A percentile compares a stretch with the other conserved stretches of the same genome.
Conservation (phyloP, 1,140 invertebrate species). For the Dermatophagoides farinae region DNA sequence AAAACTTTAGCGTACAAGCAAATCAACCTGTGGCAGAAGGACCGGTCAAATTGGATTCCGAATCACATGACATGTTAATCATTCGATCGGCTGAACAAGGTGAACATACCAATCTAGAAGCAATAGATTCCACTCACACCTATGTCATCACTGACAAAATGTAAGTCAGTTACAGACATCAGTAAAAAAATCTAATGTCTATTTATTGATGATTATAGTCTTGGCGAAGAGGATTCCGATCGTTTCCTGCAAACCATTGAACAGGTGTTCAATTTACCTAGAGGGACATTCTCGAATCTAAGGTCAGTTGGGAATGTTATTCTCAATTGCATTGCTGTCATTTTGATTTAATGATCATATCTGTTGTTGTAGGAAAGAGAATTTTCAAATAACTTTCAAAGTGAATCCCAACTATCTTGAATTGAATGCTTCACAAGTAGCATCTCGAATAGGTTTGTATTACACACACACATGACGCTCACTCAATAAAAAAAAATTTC, state of each 20-base stretch:
- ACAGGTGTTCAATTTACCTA: conserved; percentile 37
- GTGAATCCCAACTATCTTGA: conserved; percentile 45
- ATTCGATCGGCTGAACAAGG: conserved; percentile 13
- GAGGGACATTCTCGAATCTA: conserved; percentile 31
- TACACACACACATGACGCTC: not conserved
- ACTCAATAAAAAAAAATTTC: not conserved
- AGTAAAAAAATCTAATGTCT: not conserved
- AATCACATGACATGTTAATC: conserved; percentile 13
- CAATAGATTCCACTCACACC: conserved; percentile 43
- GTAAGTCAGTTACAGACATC: conserved; percentile 28
- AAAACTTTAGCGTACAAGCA: not conserved
- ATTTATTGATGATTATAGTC: conserved; percentile 20
- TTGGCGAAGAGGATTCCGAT: conserved; percentile 35
- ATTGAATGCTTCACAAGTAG: conserved; percentile 47
- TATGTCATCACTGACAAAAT: conserved; percentile 43
- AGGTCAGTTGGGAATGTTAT: conserved; percentile 21
- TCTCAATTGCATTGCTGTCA: not conserved
- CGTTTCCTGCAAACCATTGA: conserved; percentile 35
- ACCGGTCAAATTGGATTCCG: conserved; percentile 3
- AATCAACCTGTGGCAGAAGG: conserved; percentile 2
- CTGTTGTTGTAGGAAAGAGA: conserved; percentile 36
- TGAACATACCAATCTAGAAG: conserved; percentile 25
- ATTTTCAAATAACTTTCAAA: conserved; percentile 58
- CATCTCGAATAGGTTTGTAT: conserved; percentile 41
- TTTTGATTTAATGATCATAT: not conserved